Conservation (phyloP, 2,888 invertebrate genomes). For the Drosophila ezoana region DNA sequence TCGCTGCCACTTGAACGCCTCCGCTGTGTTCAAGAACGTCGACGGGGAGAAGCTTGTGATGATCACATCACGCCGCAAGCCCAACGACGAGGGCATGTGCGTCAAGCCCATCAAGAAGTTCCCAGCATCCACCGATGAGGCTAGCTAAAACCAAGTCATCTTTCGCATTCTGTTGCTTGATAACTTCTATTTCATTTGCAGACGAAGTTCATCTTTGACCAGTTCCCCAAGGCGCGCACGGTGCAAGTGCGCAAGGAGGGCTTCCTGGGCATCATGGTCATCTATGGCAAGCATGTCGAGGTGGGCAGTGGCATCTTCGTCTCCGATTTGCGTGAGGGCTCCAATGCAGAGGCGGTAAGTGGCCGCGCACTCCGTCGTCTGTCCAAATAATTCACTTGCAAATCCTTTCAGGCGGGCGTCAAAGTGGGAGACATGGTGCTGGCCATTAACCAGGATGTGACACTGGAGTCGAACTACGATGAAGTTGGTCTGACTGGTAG, state of each 20-base stretch:
- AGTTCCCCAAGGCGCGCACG: conserved; percentile 87
- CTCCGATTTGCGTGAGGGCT: conserved; percentile 95
- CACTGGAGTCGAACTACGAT: conserved; percentile 94
- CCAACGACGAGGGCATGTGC: conserved; percentile 89
- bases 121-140: conserved; percentile 93
- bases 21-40: conserved; percentile 96
- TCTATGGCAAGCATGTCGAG: conserved; percentile 96
- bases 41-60: conserved; percentile 93
- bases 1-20: conserved; percentile 97
- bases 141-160: conserved; percentile 82
- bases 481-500: conserved; percentile 86
- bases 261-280: conserved; percentile 95
- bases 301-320: conserved; percentile 97
- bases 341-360: conserved; percentile 92
- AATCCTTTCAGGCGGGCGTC: conserved; percentile 91
- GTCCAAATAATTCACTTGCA: conserved; percentile 84
- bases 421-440: conserved; percentile 99
- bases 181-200: conserved; percentile 27
- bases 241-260: conserved; percentile 93
- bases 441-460: conserved; percentile 96
- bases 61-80: conserved; percentile 86
- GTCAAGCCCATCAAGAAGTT: conserved; percentile 95
- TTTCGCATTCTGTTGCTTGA: background rate
- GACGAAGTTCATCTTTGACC: conserved; percentile 84
- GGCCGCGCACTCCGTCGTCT: rapidly evolving